Conservation (phyloP, 2,888 invertebrate species). For the Macaria notata region DNA sequence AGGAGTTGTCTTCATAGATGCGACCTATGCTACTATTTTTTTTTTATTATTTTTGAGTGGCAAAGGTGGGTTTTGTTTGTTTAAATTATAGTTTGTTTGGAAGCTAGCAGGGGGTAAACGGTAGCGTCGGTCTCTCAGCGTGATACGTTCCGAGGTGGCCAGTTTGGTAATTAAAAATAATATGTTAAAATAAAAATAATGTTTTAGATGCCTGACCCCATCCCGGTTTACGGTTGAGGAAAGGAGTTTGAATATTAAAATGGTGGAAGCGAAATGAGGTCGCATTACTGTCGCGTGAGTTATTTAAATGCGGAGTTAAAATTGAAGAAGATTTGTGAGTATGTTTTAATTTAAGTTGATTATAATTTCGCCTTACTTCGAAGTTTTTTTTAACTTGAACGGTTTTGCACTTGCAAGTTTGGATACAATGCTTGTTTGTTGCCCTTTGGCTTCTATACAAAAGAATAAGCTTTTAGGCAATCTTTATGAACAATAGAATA, state of each 20-base stretch:
- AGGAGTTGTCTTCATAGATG: slow-evolving; percentile 8
- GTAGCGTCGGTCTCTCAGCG: slow-evolving; percentile 71
- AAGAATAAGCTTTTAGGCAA: too few relatives aligned
- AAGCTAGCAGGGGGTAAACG: slow-evolving; percentile 68
- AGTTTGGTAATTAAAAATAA: slow-evolving; percentile 40
- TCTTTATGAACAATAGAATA: too few relatives aligned
- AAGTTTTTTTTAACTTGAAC: too few relatives aligned
- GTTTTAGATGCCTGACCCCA: slow-evolving; percentile 22
- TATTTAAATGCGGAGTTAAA: too few relatives aligned
- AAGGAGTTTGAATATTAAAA: background rate
- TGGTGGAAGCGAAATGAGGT: too few relatives aligned
- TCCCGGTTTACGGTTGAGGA: slow-evolving; percentile 3
- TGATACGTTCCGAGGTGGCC: slow-evolving; percentile 62
- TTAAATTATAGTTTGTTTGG: slow-evolving; percentile 56
- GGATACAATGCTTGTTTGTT: too few relatives aligned
- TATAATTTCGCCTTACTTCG: too few relatives aligned
- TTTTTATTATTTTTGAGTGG: slow-evolving; percentile 17
- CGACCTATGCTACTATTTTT: slow-evolving; percentile 4
- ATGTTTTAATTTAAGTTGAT: too few relatives aligned
- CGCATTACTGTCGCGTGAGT: too few relatives aligned
- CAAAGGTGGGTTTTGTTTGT: slow-evolving; percentile 33
- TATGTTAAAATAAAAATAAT: slow-evolving; percentile 33
- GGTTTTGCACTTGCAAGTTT: too few relatives aligned
- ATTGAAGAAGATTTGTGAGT: too few relatives aligned
- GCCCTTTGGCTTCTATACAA: too few relatives aligned